Evolutionary conservation across 2,797 vertebrate species (phyloP).

Genomic region (Gallinago nigripennis): DNA sequence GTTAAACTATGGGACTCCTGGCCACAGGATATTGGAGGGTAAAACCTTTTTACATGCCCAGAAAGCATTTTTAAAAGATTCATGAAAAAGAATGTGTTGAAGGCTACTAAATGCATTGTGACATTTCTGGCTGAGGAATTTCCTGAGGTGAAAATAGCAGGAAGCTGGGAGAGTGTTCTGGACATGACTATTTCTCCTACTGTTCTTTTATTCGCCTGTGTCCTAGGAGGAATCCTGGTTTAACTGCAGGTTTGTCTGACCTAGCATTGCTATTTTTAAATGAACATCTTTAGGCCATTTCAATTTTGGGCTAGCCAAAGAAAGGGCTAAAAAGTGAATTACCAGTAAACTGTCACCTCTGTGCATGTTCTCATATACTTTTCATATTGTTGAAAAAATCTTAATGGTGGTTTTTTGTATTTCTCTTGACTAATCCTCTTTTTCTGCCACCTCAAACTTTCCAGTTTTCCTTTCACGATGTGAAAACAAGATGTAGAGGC

Average conservation of each 20-base stretch:
- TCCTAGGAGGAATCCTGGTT: background rate
- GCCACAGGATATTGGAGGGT: background rate
- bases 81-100: background rate
- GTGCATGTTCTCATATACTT: background rate
- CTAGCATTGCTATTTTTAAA: background rate
- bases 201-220: background rate
- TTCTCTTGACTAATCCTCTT: background rate
- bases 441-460: background rate
- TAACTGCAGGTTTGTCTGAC: background rate
- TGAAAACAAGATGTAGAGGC: background rate
- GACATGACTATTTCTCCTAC: background rate
- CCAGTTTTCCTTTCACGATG: background rate
- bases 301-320: background rate
- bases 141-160: background rate
- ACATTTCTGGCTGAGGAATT: background rate
- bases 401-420: background rate
- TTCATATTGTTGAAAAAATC: background rate
- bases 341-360: background rate
- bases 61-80: background rate
- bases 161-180: background rate
- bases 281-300: background rate
- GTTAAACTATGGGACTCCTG: background rate
- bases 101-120: background rate
- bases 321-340: background rate
- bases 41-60: background rate